phyloP scores from a whole-genome alignment of 2,113 vertebrate species.

The Laticauda colubrina region DNA sequence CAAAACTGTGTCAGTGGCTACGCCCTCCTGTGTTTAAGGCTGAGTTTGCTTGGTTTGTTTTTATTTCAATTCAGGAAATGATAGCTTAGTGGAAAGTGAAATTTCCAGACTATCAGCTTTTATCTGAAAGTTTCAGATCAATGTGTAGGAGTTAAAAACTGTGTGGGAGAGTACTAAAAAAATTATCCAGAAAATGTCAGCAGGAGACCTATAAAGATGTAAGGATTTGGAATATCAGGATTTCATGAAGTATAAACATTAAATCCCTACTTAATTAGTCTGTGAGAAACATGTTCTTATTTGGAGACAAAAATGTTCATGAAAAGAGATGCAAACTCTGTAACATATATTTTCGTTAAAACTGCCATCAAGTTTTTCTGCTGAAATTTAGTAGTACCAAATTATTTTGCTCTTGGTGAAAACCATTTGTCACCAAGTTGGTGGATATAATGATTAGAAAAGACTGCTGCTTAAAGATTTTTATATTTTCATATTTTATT shows the following conservation, averaged over 20 bases:
- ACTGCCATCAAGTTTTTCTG: background rate
- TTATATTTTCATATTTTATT: background rate
- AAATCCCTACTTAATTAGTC: background rate
- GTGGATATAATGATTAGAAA: background rate
- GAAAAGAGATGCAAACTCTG: background rate
- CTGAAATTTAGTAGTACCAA: background rate
- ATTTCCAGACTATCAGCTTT: background rate
- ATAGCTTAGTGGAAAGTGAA: background rate
- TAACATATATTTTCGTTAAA: background rate
- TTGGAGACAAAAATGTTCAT: background rate
- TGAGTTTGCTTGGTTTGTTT: background rate
- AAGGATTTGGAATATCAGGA: background rate
- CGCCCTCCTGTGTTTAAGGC: background rate
- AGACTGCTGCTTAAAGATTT: background rate
- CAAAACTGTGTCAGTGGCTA: background rate
- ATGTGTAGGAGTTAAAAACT: background rate
- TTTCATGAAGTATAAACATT: background rate
- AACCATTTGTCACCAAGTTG: background rate
- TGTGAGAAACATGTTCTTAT: background rate
- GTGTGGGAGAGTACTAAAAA: background rate
- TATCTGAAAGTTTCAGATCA: background rate
- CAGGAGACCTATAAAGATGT: background rate
- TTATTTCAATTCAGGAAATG: background rate
- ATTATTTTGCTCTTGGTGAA: background rate
- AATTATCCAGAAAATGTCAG: background rate